Base-by-base conservation (phyloP, 2,888 invertebrate species). In the Agonopterix heracliana region DNA sequence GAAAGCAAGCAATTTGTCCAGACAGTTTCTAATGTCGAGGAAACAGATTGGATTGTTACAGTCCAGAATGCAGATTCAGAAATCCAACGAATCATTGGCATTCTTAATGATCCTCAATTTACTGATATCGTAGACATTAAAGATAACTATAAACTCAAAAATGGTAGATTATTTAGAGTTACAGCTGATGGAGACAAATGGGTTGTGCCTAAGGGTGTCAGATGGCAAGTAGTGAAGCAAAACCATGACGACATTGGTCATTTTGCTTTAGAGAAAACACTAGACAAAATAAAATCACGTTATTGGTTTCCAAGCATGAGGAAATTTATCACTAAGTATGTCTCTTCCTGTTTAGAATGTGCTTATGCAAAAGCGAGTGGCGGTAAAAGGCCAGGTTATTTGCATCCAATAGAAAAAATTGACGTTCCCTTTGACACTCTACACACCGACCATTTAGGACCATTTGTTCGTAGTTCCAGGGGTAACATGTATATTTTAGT, bases 221-320 rank as follows among this genome's bases (percentile, higher is more conserved):
- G n/a, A n/a, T n/a, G n/a, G n/a, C n/a, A n/a, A n/a, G n/a, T n/a
- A 8, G 38, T 54, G 5, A 53, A 53, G 9, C 36, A 43, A 8
- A 46, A 46, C 34, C 55, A 54, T 40, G 54, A 54, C 26, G 53
- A 55, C 9, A 51, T 55, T 8, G 56, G 56, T 12, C 53, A 58
- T 42, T 54, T 54, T 14, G 46, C 43, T 1, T 38, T 49, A 11
- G 53, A 55, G 3, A 55, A 55, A 43, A 55, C 54, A 9, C n/a
- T n/a, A n/a, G n/a, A n/a, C n/a, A n/a, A n/a, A n/a, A n/a, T n/a
- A n/a, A n/a, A n/a, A n/a, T n/a, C 45, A 10, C 38, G 38, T 9
- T 58, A 54, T 41, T 56, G 54, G 58, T 57, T 57, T 46, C 36
- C 49, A 11, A 51, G 50, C 34, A 54, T 57, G 55, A 17, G 53